Evolutionary conservation across 2,113 vertebrate species (phyloP).

Genomic region (Crypturellus undulatus): DNA sequence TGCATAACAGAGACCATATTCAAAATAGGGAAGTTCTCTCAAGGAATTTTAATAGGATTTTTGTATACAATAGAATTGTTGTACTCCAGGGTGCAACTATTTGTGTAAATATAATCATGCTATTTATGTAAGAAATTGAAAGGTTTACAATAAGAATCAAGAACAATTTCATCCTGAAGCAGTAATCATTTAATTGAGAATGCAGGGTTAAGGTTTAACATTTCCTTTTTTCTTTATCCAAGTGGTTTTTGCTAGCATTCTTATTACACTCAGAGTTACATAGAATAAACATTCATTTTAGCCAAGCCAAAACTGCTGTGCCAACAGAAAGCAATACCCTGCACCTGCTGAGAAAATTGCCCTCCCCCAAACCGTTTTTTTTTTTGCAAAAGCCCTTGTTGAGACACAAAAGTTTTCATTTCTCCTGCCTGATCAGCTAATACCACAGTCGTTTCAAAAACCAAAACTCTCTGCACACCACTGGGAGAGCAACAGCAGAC

Average conservation of each 20-base stretch:
- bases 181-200: constrained; percentile 63
- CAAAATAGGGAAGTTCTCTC: background rate
- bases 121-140: constrained; percentile 54
- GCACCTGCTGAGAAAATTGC: constrained; percentile 50
- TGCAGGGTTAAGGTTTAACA: background rate
- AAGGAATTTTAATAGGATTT: constrained; percentile 56
- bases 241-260: constrained; percentile 16
- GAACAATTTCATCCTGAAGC: constrained; percentile 51
- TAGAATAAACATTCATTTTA: background rate
- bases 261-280: background rate
- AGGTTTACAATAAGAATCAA: constrained; percentile 61
- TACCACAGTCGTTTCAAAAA: background rate
- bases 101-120: constrained; percentile 33
- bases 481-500: background rate
- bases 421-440: background rate
- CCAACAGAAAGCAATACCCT: background rate
- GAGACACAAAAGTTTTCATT: background rate
- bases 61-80: constrained; percentile 51
- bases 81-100: constrained; percentile 37
- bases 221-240: constrained; percentile 51
- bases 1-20: background rate
- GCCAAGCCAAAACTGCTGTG: background rate
- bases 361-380: background rate
- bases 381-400: background rate
- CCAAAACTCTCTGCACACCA: background rate